Evolutionary conservation across 2,888 invertebrate species (phyloP).

Genomic region (Campopleginae sp.): DNA sequence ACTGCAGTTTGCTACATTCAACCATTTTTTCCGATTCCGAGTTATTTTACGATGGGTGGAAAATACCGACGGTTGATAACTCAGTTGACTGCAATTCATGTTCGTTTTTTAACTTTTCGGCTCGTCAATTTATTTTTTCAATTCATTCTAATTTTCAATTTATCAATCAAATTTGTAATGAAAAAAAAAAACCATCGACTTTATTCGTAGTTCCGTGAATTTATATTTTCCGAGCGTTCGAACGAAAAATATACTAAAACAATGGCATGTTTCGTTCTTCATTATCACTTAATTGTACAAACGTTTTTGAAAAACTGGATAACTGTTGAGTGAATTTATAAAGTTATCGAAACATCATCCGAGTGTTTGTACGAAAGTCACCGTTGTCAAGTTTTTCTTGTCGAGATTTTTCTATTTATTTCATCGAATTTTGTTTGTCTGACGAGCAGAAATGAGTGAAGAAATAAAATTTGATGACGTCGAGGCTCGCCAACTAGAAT

Average conservation of each 20-base stretch:
- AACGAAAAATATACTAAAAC: background rate
- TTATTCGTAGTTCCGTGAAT: background rate
- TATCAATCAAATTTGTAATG: background rate
- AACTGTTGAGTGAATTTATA: background rate
- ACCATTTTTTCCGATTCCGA: background rate
- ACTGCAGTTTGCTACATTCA: background rate
- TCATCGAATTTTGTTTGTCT: background rate
- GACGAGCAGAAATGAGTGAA: background rate
- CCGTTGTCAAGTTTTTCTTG: background rate
- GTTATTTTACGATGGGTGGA: background rate
- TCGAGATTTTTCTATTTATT: background rate
- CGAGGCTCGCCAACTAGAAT: background rate
- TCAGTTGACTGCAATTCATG: background rate
- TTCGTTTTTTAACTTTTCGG: background rate
- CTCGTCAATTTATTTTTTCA: background rate
- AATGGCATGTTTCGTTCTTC: background rate
- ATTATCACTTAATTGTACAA: background rate
- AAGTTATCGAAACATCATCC: slow-evolving; percentile 1
- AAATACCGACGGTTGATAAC: slow-evolving; percentile 13
- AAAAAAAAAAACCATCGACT: background rate
- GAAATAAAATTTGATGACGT: background rate
- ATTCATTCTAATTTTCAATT: background rate
- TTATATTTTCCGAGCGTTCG: background rate
- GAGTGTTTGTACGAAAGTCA: background rate
- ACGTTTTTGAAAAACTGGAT: background rate